Evolutionary conservation across 1,140 invertebrate species (phyloP), one percentile per base, ranked within the genome.

Genomic region (Aleiodes sp.): DNA sequence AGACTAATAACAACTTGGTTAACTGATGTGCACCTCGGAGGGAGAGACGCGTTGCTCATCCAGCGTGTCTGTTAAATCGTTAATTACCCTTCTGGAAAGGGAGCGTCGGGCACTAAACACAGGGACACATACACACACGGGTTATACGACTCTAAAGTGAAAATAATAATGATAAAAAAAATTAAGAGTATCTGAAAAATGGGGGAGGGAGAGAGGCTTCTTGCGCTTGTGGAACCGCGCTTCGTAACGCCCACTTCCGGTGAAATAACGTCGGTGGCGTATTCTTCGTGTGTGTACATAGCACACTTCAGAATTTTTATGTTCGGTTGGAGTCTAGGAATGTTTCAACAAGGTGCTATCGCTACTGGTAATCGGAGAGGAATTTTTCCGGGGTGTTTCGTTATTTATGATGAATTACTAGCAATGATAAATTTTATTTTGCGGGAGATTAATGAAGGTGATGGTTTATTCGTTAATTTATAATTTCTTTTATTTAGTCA

Each of bases 1-100:
- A 73, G 74, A 33, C 73, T 80, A 81, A 83, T 81, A 82, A 82
- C 79, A 77, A 80, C 76, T 83, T 78, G 78, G 73, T 79, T 76
- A 79, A 77, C 70, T 76, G 70, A 65, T 56, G 63, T 66, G 67
- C 63, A 64, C 46, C 65, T 70, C 65, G 59, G 41, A 61, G 70
- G n/a, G n/a, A n/a, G n/a, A n/a, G n/a, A n/a, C 59, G 19, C 70
- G 72, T 75, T 75, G 76, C 73, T 80, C 78, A 74, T 78, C 57
- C 74, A 74, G 72, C 74, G 77, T 75, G 78, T 79, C 79, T 77
- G 78, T 81, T 82, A 81, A 83, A 85, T 82, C 76, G 76, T 78
- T 83, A 82, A 84, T 84, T 83, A 79, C 71, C 70, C 73, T 65
- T 52, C 39, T 60, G 33, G 37, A 33, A 52, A 62, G 61, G 52